Conservation (phyloP, 2,113 vertebrate genomes). For the Cnemophilus loriae region DNA sequence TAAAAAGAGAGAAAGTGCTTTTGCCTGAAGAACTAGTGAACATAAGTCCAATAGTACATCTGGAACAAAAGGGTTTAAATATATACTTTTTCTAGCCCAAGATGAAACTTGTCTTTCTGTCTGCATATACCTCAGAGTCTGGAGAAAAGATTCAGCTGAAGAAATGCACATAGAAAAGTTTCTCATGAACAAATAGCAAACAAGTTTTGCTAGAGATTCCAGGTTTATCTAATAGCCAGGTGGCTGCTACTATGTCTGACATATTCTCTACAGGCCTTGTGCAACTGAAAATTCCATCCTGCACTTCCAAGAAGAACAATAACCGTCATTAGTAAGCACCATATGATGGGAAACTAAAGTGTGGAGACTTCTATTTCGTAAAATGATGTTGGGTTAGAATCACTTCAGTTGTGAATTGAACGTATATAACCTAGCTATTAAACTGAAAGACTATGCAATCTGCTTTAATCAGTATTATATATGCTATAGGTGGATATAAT, state of each 20-base stretch:
- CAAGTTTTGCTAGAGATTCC: neutral
- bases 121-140: neutral
- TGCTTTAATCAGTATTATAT: neutral
- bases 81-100: neutral
- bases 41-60: neutral
- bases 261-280: neutral
- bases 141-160: neutral
- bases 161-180: neutral
- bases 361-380: neutral
- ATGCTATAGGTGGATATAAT: neutral
- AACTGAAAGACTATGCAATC: neutral
- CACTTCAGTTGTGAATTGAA: neutral
- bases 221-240: neutral
- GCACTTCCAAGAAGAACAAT: neutral
- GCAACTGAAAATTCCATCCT: neutral
- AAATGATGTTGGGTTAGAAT: neutral
- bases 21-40: neutral
- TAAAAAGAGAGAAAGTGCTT: neutral
- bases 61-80: neutral
- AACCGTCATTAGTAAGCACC: neutral
- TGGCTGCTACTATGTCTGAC: neutral
- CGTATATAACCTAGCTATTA: fast-evolving
- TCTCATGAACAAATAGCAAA: neutral
- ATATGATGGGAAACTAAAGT: neutral
- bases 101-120: neutral